Percentiles rank a stretch among this genome's conserved stretches.
These are phyloP conservation scores for Gorsachius magnificus DNA, from an alignment of 2,797 vertebrate genomes.

Conservation along the genomic window DNA sequence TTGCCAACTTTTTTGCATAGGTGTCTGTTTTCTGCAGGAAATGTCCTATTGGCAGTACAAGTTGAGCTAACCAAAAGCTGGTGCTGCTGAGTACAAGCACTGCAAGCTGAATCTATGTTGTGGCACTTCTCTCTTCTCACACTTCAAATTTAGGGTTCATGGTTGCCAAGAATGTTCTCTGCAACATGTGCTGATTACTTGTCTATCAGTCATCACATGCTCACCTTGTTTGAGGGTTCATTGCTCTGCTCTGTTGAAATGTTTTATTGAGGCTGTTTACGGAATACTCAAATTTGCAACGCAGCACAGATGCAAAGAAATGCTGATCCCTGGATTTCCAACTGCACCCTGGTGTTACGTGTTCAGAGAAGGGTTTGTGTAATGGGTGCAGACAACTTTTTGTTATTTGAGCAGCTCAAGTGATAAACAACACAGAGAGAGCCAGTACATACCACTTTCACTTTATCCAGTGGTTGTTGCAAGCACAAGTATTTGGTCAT, in stretches of 20 bases:
- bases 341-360: background rate
- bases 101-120: background rate
- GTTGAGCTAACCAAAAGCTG: background rate
- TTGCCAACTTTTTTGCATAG: background rate
- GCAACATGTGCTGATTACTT: background rate
- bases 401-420: background rate
- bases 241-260: constrained; percentile 10
- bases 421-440: background rate
- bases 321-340: background rate
- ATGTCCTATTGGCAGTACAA: rapidly evolving
- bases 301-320: background rate
- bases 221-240: background rate
- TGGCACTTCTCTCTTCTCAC: background rate
- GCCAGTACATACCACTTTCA: background rate
- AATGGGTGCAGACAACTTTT: background rate
- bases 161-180: background rate
- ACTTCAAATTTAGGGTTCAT: background rate
- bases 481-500: background rate
- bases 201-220: background rate
- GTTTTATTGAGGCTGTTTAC: constrained; percentile 3
- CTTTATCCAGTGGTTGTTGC: background rate
- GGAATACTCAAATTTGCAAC: background rate
- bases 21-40: background rate
- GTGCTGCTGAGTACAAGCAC: background rate
- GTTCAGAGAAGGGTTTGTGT: background rate